Base-by-base conservation (phyloP, 2,797 vertebrate species). In the Carduelis carduelis region DNA sequence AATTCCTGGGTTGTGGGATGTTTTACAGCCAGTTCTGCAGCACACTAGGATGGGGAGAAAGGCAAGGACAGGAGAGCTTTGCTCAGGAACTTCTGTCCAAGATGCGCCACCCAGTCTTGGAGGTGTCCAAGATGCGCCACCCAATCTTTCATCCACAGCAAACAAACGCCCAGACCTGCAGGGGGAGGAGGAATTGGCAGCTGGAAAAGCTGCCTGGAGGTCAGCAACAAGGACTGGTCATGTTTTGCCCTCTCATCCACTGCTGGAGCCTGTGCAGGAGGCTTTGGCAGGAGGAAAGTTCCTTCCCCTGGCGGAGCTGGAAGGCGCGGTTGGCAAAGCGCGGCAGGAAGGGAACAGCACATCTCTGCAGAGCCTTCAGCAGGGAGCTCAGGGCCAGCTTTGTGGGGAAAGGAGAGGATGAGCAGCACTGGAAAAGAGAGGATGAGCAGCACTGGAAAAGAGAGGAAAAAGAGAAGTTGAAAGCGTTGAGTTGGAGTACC, bases 191-290 rank as follows among this genome's bases (percentile, higher is more conserved):
- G 86, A 83, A 69, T 12, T 89, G 59, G 64, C 82, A n/a, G 82
- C 53, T 95, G 86, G 95, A 71, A 77, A 93, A 65, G 74, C 55
- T 87, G 27, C 52, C 55, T 74, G 94, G 44, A 71, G 95, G 76
- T 91, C 83, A 90, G 32, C 46, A 55, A 12, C 24, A 89, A 74
- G 82, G 94, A 69, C 5, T 41, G 70, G 83, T 91, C 49, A 9
- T 14, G 16, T 23, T 7, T 7, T 52, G 69, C 63, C 68, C 11
- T 46, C 72, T 79, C 87, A 52, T 65, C 65, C 83, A 8, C 28
- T 39, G 87, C 87, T 84, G 50, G 64, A n/a, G 44, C 34, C 87
- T 39, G 32, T 37, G 55, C 66, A 85, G 70, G 90, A 21, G 24
- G 27, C 22, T 37, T 35, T 55, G 68, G 56, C 3, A 16, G 19